A percentile compares a stretch with the other conserved stretches of the same genome.
These are phyloP conservation scores for Esox masquinongy DNA, from an alignment of 2,797 vertebrate species.

Conservation along the genomic window DNA sequence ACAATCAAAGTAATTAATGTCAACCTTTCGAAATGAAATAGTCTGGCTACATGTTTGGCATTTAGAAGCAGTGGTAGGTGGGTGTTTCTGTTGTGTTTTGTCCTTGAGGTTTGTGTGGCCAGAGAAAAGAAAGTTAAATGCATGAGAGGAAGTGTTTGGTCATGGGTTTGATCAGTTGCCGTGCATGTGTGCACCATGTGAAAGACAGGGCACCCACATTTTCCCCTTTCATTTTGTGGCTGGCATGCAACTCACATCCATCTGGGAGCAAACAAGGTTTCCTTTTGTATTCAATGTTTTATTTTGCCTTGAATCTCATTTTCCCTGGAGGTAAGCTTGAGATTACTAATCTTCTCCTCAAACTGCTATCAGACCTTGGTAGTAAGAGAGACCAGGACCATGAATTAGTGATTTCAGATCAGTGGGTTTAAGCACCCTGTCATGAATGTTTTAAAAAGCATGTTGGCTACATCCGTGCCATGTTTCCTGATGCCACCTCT, in stretches of 20 bases:
- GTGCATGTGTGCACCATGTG: slow-evolving; percentile 5
- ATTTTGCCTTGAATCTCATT: slow-evolving; percentile 9
- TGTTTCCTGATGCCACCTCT: neutral
- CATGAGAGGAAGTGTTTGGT: neutral
- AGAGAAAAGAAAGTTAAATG: neutral
- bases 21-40: slow-evolving; percentile 16
- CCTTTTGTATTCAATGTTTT: neutral
- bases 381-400: neutral
- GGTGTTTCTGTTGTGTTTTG: slow-evolving; percentile 6
- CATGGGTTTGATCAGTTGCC: slow-evolving; percentile 11
- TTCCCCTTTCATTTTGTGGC: neutral
- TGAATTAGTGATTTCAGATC: slow-evolving; percentile 23
- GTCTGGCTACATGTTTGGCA: slow-evolving; percentile 14
- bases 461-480: neutral
- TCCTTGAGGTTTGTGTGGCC: slow-evolving; percentile 7
- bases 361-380: neutral
- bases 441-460: neutral
- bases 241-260: neutral
- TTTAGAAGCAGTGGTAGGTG: neutral
- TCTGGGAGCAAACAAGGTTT: neutral
- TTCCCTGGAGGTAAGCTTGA: neutral
- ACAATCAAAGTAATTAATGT: slow-evolving; percentile 24
- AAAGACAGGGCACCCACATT: neutral
- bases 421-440: neutral
- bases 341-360: neutral